Evolutionary conservation across 2,113 vertebrate genomes (phyloP), one percentile per base, ranked within the genome.

Genomic region (Candoia aspera): DNA sequence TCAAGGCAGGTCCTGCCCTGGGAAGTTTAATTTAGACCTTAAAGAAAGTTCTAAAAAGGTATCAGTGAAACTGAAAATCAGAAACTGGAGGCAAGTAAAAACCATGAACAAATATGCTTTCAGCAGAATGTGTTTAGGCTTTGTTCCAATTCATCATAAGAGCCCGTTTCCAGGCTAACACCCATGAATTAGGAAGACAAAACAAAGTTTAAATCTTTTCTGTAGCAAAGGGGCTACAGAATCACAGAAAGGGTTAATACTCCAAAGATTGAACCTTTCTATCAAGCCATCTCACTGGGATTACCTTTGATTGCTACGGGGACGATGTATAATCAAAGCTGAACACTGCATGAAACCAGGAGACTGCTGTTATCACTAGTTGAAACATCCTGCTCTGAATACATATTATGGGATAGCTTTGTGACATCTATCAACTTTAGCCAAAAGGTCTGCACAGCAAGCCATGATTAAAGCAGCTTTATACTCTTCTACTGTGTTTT

Each of bases 281-380:
- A 33, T 33, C 87, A 94, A 62, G 12, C 73, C 58, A 93, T 91
- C 12, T 89, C 2, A 6, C 46, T 94, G 0, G 62, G 92, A 84
- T 3, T 33, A 55, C 46, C 26, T 91, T 54, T 95, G 95, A 57
- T 17, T 49, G 5, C 84, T 55, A 26, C 92, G 57, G 55, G 55
- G 17, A 17, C 29, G 89, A 53, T 79, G 21, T 21, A 8, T 0
- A 24, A 42, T 21, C 54, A 79, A 79, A 94, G 87, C 59, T 60
- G 86, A 90, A 87, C 0, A 73, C 11, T 64, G 54, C 21, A 83
- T 46, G 4, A 42, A 60, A 84, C 58, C 68, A 89, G 33, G 87
- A 49, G 83, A 92, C 37, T 84, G 23, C 89, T 54, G 29, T 21
- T 64, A 21, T 49, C 57, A 53, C 19, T 23, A 23, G 13, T 17